Conservation (phyloP, 2,888 invertebrate species). For the Melinaea marsaeus region DNA sequence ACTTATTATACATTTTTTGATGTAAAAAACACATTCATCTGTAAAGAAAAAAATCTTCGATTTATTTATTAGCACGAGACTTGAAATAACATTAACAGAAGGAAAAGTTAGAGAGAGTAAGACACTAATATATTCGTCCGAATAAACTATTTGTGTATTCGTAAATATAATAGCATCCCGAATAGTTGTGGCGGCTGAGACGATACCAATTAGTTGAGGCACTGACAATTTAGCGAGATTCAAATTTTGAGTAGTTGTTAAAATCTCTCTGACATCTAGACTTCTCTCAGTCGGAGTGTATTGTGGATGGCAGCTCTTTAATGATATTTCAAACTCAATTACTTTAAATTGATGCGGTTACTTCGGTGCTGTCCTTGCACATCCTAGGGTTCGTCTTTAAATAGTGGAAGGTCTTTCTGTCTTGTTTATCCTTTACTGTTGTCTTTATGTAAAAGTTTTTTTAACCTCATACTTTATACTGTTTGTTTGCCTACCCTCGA, state of each 20-base stretch:
- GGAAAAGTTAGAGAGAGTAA: background rate
- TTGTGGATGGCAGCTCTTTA: background rate
- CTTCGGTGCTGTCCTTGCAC: too few relatives aligned
- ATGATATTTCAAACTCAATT: background rate
- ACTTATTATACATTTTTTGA: too few relatives aligned
- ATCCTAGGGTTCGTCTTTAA: too few relatives aligned
- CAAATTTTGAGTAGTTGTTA: background rate
- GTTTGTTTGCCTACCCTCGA: too few relatives aligned
- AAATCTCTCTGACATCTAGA: background rate
- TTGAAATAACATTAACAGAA: background rate
- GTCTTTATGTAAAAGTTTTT: too few relatives aligned
- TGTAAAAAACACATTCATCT: too few relatives aligned
- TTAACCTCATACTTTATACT: too few relatives aligned
- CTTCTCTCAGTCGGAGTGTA: background rate
- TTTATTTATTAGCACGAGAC: background rate
- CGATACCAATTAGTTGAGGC: constrained; percentile 20
- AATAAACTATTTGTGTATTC: background rate
- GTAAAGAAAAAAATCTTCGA: too few relatives aligned
- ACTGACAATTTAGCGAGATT: constrained; percentile 4
- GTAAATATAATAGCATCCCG: background rate
- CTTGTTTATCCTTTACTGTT: too few relatives aligned
- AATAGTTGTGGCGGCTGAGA: background rate
- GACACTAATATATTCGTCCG: background rate
- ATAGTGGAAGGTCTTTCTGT: too few relatives aligned
- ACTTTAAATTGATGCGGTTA: too few relatives aligned